These are phyloP conservation scores for Dicrostonyx torquatus DNA, from an alignment of 2,797 vertebrate species.

Conservation along the genomic window DNA sequence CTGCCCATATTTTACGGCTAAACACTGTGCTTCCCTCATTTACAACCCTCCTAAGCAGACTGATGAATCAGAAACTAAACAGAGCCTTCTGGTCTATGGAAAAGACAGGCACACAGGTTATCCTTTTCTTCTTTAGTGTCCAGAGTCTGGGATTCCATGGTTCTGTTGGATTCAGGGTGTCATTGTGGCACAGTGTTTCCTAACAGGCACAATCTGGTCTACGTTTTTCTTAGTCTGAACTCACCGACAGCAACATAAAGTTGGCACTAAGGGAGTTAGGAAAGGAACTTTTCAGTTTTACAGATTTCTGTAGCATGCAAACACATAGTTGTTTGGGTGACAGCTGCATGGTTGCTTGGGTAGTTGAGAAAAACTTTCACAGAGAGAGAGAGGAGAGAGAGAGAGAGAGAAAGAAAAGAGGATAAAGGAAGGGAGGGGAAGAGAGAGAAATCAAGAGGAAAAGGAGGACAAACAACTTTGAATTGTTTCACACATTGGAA, in stretches of 20 bases:
- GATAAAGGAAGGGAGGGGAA: neutral
- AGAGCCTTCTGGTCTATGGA: conserved; percentile 71
- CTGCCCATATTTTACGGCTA: conserved; percentile 88
- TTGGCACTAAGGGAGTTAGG: neutral
- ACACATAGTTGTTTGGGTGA: neutral
- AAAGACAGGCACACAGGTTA: neutral
- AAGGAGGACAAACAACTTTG: neutral
- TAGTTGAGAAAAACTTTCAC: neutral
- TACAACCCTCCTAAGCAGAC: conserved; percentile 84
- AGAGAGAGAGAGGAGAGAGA: neutral
- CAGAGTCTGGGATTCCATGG: neutral
- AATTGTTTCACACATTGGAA: neutral
- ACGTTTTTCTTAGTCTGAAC: neutral
- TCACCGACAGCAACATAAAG: neutral
- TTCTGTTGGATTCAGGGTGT: neutral
- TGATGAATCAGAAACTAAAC: conserved; percentile 82
- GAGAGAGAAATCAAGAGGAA: accelerated
- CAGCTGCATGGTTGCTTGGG: neutral
- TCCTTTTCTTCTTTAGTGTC: conserved; percentile 33
- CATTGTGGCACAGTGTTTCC: neutral
- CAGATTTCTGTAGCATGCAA: neutral
- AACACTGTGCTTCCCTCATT: conserved; percentile 83
- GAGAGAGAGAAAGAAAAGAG: too few species aligned
- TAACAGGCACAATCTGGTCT: neutral
- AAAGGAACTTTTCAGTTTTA: neutral